Conservation (phyloP, 2,113 vertebrate genomes). For the Hepsetus odoe region DNA sequence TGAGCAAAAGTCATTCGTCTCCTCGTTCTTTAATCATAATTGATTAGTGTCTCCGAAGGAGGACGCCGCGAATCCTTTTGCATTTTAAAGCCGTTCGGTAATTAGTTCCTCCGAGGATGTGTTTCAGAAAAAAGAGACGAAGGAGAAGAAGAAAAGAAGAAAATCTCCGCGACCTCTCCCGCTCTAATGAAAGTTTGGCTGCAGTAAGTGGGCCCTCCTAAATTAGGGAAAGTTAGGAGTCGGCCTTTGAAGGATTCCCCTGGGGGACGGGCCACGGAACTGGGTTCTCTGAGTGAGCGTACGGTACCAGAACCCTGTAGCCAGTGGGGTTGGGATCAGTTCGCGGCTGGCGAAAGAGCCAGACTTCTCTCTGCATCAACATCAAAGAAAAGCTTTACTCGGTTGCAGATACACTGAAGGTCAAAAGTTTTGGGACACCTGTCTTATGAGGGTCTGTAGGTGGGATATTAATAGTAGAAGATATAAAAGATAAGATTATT, state of each 20-base stretch:
- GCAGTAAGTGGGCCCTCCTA: constrained; percentile 60
- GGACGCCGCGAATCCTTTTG: constrained; percentile 60
- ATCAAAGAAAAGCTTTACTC: constrained; percentile 28
- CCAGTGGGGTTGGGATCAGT: constrained; percentile 53
- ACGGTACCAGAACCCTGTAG: constrained; percentile 54
- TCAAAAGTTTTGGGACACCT: background rate
- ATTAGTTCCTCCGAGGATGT: constrained; percentile 76
- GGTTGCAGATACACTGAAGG: background rate
- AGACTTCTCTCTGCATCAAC: constrained; percentile 23
- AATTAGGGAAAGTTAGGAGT: constrained; percentile 65
- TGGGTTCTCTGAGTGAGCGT: background rate
- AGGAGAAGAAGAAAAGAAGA: background rate
- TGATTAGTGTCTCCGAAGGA: constrained; percentile 66
- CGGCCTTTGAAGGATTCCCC: constrained; percentile 76
- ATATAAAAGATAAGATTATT: too few relatives aligned
- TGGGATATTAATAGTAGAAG: too few relatives aligned
- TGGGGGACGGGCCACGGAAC: constrained; percentile 61
- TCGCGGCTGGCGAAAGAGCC: background rate
- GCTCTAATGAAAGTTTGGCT: constrained; percentile 64
- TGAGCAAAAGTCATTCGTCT: constrained; percentile 48
- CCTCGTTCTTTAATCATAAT: constrained; percentile 74
- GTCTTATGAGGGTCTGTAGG: background rate
- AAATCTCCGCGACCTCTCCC: constrained; percentile 58
- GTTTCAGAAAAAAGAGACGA: constrained; percentile 54
- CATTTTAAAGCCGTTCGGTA: constrained; percentile 74